These are phyloP conservation scores for Rotaria socialis DNA, from an alignment of 2,888 invertebrate genomes.

Conservation along the genomic window DNA sequence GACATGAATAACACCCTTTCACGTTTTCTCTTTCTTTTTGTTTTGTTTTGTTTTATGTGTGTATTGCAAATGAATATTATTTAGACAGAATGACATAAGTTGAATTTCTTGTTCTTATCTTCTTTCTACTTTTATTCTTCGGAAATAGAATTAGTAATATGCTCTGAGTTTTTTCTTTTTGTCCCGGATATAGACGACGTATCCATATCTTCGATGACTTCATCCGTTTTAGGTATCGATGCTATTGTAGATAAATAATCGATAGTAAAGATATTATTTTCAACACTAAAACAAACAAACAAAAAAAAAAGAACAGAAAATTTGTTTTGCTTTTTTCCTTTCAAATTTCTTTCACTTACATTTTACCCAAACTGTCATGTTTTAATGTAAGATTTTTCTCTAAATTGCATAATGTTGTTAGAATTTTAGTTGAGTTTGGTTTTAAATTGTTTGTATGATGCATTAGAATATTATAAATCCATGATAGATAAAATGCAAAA, in stretches of 20 bases:
- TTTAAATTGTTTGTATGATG: constrained; percentile 64
- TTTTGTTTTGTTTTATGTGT: background rate
- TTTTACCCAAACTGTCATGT: constrained; percentile 67
- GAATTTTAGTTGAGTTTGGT: constrained; percentile 63
- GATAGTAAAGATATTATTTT: constrained; percentile 1
- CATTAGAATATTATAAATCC: constrained; percentile 71
- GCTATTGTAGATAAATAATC: constrained; percentile 21
- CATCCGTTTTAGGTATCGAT: background rate
- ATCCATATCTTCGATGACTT: background rate
- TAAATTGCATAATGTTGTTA: constrained; percentile 69
- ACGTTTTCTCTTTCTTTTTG: background rate
- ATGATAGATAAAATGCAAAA: constrained; percentile 77
- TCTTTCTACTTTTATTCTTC: background rate
- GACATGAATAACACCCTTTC: background rate
- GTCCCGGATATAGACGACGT: background rate
- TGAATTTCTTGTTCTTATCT: background rate
- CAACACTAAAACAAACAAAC: background rate
- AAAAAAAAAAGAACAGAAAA: background rate
- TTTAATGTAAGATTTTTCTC: constrained; percentile 75
- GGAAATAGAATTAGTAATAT: background rate
- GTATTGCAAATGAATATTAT: background rate
- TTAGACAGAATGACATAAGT: background rate
- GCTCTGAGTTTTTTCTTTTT: background rate
- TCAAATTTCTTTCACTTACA: constrained; percentile 47
- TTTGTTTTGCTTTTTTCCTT: background rate